Evolutionary conservation across 2,113 vertebrate species (phyloP), one percentile per base, ranked within the genome.

Genomic region (Carettochelys insculpta): DNA sequence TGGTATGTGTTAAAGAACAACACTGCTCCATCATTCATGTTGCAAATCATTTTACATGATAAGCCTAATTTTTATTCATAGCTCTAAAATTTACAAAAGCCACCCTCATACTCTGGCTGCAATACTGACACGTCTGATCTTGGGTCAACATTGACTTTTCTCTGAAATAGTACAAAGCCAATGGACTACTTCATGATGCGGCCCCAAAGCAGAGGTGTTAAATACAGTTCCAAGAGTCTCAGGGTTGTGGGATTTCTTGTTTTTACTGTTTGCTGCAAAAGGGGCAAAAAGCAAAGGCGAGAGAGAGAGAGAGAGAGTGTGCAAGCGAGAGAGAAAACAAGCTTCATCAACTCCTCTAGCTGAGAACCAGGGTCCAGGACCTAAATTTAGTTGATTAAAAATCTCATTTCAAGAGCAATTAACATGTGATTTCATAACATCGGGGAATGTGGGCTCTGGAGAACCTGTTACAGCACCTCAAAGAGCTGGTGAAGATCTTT

Each of bases 331-430:
- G n/a, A n/a, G n/a, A n/a, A 88, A 86, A 53, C 85, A 82, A 78
- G 50, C 95, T 92, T 85, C 79, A 91, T 77, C 41, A 16, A 25
- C 13, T 75, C 71, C 25, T 6, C 68, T 75, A 89, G 47, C 71
- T 54, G 75, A 90, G 80, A 90, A 77, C 51, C 31, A 92, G 86
- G 1, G 11, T 83, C 79, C 85, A 89, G 88, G 93, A 90, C 22
- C 54, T 76, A 90, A 4, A 34, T 94, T 38, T 56, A 89, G 73
- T 56, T 95, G 96, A 95, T 94, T 90, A 92, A 95, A n/a, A 88
- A 90, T 79, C 92, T 93, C 78, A 89, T 92, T 95, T 97, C 90
- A 94, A 80, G 90, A 95, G 89, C 94, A 95, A 92, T 97, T 95
- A 96, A 86, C 89, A 86, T 90, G 82, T 81, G 79, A 80, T 94